These are phyloP conservation scores for Chironomus tentans DNA, from an alignment of 2,888 invertebrate genomes.

Conservation along the genomic window DNA sequence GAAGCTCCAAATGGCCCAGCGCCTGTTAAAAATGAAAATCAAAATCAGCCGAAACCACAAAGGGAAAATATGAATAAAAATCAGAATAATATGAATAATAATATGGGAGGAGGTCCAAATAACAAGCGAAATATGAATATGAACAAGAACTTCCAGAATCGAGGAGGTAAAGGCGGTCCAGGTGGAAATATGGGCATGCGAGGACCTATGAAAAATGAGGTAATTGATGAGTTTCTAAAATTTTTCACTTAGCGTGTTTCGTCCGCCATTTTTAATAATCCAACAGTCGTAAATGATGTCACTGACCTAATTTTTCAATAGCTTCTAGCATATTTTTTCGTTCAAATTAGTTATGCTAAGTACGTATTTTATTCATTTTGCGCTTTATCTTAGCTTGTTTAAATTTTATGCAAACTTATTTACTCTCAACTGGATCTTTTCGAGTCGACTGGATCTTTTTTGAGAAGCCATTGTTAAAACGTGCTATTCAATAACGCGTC, in stretches of 20 bases:
- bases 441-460: not conserved
- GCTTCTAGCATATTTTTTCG: too few relatives aligned
- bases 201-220: slow-evolving; percentile 9
- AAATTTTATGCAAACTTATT: too few relatives aligned
- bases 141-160: not conserved
- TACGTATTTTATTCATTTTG: not conserved
- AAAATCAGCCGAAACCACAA: not conserved
- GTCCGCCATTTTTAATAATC: slow-evolving; percentile 4
- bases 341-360: too few relatives aligned
- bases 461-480: not conserved
- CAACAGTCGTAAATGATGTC: not conserved
- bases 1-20: not conserved
- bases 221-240: not conserved
- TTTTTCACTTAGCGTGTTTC: not conserved
- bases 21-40: not conserved
- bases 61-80: not conserved
- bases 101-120: not conserved
- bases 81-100: not conserved
- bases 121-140: not conserved
- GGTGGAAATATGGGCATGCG: not conserved
- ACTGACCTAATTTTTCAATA: too few relatives aligned
- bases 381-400: too few relatives aligned
- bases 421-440: not conserved
- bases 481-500: too few relatives aligned
- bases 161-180: not conserved